Base-by-base conservation (phyloP, 2,888 invertebrate genomes). In the Antheraea assamensis region DNA sequence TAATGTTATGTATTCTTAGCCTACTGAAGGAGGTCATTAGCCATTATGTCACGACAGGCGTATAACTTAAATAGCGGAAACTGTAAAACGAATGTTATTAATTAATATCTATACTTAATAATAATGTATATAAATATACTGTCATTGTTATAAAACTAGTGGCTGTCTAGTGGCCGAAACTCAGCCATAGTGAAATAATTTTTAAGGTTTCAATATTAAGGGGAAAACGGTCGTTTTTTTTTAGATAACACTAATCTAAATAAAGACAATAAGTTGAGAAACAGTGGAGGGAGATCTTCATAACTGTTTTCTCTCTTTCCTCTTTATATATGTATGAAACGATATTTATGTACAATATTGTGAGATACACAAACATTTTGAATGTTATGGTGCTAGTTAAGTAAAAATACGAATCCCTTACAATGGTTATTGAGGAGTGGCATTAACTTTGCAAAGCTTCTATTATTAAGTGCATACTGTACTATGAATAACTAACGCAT, bases 401-500 rank as follows among this genome's bases (percentile, higher is more conserved):
- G 24, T 58, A 58, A 58, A 24, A 24, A 24, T 58, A 24, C 24
- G 24, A 24, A 58, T 58, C 5, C 13, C 58, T 58, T 58, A 8
- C 24, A 58, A 15, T 15, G 58, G n/a, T 58, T n/a, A 58, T 8
- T 30, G 27, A 3, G 17, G 61, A 27, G 58, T 58, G 17, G 35
- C 35, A 35, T n/a, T 30, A 30, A 19, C 31, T 3, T 31, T 66
- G 35, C 19, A 35, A 68, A 68, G 35, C n/a, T 7, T 13, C 21
- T 21, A 2, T 19, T n/a, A 68, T 68, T 68, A n/a, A 21, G 35
- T 35, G 35, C 35, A 68, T 68, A n/a, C 35, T 35, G 68, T 5
- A 35, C 35, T 47, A 55, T 58, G 42, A 52, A 64, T 47, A 72
- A 35, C 35, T 21, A 55, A 47, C 24, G 27, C 70, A 73, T 70